These are phyloP conservation scores for Scrobipalpa costella DNA, from an alignment of 2,888 invertebrate species.

Conservation along the genomic window DNA sequence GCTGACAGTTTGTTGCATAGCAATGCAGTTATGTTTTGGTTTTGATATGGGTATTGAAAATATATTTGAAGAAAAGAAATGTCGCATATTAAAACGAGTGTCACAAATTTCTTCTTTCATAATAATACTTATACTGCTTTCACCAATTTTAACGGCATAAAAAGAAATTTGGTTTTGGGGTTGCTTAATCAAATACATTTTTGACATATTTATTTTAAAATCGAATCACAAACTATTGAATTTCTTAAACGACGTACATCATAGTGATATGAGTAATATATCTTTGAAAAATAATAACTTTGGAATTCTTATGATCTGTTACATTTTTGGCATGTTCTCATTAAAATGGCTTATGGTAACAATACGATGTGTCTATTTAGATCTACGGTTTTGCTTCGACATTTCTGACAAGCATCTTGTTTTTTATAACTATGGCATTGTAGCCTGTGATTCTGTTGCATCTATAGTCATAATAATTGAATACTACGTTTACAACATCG, in stretches of 20 bases:
- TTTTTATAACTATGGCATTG: neutral
- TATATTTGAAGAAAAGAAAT: neutral
- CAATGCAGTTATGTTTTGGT: neutral
- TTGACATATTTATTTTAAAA: neutral
- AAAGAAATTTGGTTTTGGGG: conserved; percentile 9
- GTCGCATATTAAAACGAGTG: neutral
- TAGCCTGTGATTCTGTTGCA: neutral
- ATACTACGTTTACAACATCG: neutral
- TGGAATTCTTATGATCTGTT: neutral
- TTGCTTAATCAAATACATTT: conserved; percentile 2
- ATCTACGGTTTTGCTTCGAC: neutral
- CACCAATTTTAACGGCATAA: neutral
- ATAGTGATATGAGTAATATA: neutral
- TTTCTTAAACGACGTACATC: neutral
- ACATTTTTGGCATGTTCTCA: neutral
- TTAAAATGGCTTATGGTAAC: neutral
- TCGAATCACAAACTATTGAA: neutral
- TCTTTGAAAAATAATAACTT: neutral
- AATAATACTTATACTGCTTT: neutral
- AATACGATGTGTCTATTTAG: neutral
- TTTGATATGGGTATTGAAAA: conserved; percentile 1
- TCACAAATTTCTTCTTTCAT: neutral
- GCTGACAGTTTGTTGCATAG: neutral
- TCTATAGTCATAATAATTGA: neutral
- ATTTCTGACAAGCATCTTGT: neutral